These are phyloP conservation scores for Ormyrus nitidulus DNA, from an alignment of 2,888 invertebrate species.

Conservation along the genomic window DNA sequence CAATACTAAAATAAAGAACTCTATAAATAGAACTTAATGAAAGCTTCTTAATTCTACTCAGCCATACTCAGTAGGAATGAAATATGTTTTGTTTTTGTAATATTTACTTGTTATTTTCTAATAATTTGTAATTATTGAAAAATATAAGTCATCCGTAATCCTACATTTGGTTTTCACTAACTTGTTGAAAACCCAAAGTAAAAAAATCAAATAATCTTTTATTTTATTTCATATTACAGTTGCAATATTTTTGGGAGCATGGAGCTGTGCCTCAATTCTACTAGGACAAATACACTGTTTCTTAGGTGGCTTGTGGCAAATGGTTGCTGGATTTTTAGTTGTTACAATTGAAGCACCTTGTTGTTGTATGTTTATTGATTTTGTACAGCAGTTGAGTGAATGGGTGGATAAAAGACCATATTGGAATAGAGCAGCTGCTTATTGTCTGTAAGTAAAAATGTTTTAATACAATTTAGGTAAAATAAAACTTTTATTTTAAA, in stretches of 20 bases:
- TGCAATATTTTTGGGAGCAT: constrained; percentile 88
- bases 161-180: not conserved
- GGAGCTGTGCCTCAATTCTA: constrained; percentile 84
- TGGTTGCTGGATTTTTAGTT: constrained; percentile 91
- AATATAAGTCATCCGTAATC: too few relatives aligned
- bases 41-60: constrained; percentile 8
- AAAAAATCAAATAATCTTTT: not conserved
- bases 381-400: constrained; percentile 90
- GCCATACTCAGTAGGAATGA: not conserved
- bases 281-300: constrained; percentile 81
- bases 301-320: constrained; percentile 89
- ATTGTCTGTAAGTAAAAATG: constrained; percentile 85
- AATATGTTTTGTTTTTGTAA: too few relatives aligned
- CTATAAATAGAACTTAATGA: constrained; percentile 22
- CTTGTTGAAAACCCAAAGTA: not conserved
- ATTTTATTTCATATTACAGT: constrained; percentile 79
- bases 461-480: not conserved
- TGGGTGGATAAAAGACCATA: constrained; percentile 90
- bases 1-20: constrained; percentile 27
- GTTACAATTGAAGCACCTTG: constrained; percentile 96
- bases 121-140: too few relatives aligned
- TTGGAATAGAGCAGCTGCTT: constrained; percentile 92
- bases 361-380: constrained; percentile 97
- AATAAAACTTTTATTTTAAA: constrained; percentile 12
- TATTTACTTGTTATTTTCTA: too few relatives aligned